Evolutionary conservation across 1,140 invertebrate species (phyloP).

Genomic region (Drosophila sp.): DNA sequence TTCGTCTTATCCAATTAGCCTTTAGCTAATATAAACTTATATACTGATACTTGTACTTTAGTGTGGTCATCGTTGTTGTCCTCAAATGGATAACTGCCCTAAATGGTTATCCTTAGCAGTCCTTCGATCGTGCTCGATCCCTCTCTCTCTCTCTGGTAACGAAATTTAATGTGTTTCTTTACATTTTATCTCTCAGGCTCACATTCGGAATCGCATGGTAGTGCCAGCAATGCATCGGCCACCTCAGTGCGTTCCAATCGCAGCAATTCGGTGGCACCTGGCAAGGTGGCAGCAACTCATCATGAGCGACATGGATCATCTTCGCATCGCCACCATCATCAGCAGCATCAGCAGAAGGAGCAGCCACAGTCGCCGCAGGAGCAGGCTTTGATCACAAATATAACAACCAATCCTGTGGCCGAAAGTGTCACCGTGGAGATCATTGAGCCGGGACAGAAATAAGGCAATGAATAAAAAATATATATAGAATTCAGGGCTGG

Average conservation of each 20-base stretch:
- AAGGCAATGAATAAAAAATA: constrained; percentile 35
- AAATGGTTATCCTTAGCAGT: not conserved
- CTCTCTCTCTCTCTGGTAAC: too few relatives aligned
- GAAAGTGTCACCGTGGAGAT: constrained; percentile 82
- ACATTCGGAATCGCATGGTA: constrained; percentile 69
- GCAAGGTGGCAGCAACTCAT: constrained; percentile 56
- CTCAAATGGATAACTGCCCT: not conserved
- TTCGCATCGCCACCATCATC: constrained; percentile 54
- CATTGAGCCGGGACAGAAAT: constrained; percentile 70
- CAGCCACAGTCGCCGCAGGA: constrained; percentile 64
- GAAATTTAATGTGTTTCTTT: not conserved
- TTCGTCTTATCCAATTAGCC: not conserved
- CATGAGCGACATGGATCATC: constrained; percentile 75
- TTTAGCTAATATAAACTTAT: not conserved
- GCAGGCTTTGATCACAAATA: constrained; percentile 75
- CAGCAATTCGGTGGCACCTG: constrained; percentile 79
- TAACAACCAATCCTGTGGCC: constrained; percentile 80
- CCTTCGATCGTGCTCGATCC: too few relatives aligned
- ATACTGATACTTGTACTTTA: not conserved
- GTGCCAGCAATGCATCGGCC: constrained; percentile 75
- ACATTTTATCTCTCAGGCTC: constrained; percentile 45
- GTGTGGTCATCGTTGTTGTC: constrained; percentile 14
- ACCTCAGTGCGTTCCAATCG: constrained; percentile 78
- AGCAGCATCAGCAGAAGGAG: constrained; percentile 42
- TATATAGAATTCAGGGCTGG: constrained; percentile 53